Evolutionary conservation across 2,113 vertebrate species (phyloP).

Genomic region (Rana temporaria): DNA sequence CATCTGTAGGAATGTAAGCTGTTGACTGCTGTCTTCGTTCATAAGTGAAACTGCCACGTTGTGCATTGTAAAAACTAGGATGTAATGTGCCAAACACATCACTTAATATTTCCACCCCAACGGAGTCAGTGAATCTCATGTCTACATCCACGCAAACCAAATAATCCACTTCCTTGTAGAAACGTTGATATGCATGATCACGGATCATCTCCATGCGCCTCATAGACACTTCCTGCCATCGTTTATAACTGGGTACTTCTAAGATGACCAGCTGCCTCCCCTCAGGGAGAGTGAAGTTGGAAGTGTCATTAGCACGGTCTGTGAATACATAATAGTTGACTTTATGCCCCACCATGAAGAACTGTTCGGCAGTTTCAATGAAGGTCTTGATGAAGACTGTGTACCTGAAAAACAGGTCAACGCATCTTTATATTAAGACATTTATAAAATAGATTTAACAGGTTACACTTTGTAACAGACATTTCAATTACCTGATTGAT

Average conservation of each 20-base stretch:
- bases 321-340: conserved; percentile 72
- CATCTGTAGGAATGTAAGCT: conserved; percentile 56
- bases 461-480: too few relatives aligned
- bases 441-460: too few relatives aligned
- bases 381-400: conserved; percentile 27
- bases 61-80: conserved; percentile 58
- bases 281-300: conserved; percentile 56
- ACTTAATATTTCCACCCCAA: conserved; percentile 67
- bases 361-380: conserved; percentile 67
- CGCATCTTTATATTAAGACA: too few relatives aligned
- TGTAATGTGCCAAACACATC: conserved; percentile 62
- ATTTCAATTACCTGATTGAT: too few relatives aligned
- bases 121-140: conserved; percentile 64
- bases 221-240: conserved; percentile 72
- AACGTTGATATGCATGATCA: conserved; percentile 45
- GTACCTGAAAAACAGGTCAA: conserved; percentile 15
- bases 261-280: conserved; percentile 40
- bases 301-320: conserved; percentile 61
- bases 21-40: conserved; percentile 60
- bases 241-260: conserved; percentile 35
- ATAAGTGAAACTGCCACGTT: conserved; percentile 51
- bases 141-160: conserved; percentile 72
- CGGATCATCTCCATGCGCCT: conserved; percentile 67
- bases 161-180: conserved; percentile 47
- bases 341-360: conserved; percentile 71